Evolutionary conservation across 37 sponge, comb jelly and placozoan species (phyloP), one percentile per base, ranked within the genome.

Genomic region (Chondrilla cf. caribensis): DNA sequence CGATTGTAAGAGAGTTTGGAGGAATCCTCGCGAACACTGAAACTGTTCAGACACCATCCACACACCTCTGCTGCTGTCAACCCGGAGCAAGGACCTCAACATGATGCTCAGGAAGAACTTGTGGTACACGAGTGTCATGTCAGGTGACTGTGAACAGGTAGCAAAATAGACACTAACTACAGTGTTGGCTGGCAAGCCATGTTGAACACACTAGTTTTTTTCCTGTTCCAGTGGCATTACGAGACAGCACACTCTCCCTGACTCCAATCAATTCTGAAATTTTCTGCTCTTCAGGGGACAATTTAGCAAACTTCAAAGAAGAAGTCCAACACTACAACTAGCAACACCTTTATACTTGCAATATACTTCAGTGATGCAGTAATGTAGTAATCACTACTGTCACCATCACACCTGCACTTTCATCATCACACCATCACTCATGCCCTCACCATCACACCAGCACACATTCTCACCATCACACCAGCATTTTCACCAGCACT

Each of bases 41-140:
- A 96, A 96, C 79, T 57, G 36, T 31, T 90, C 82, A 4, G 96
- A 88, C 29, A 90, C 89, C 36, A 2, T 44, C 96, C 96, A 96
- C 51, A 96, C 77, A 0, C 89, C 89, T 0, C 42, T 38, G 58
- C 55, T 68, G 67, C 75, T 81, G 3, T 60, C 51, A 36, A 33
- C 28, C 66, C 67, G 67, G 54, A 96, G 82, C 39, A 96, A 51
- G 44, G 24, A 57, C 42, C 87, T 76, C 64, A 96, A 77, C 62
- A 96, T 82, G 47, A 96, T 83, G 60, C 77, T 71, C 31, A 92
- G 64, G 75, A 89, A 96, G 86, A 95, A 95, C 59, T 85, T 59
- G 24, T 76, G 62, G 81, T 95, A 95, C 25, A 25, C 58, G 24
- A 33, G 7, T 1, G 7, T 22, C 70, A 43, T 43, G 3, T 79